Percentiles rank a stretch among this genome's conserved stretches.
Evolutionary conservation across 2,797 vertebrate species (phyloP).

Genomic region (Esox lucius): DNA sequence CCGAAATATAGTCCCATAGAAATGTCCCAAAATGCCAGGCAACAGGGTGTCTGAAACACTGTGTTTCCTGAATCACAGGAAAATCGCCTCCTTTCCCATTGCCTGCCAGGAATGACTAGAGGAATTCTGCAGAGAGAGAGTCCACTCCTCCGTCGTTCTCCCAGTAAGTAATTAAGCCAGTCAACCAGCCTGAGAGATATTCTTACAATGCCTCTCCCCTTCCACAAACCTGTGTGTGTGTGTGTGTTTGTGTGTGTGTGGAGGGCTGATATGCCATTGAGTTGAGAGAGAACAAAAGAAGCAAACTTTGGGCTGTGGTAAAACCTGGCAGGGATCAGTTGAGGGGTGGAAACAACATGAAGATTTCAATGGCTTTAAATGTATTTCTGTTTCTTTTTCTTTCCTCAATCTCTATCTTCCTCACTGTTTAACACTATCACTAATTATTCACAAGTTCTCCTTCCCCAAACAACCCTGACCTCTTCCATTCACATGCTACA

Average conservation of each 20-base stretch:
- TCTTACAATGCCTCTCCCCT: slow-evolving; percentile 24
- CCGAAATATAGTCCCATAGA: slow-evolving; percentile 37
- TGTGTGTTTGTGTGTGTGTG: slow-evolving; percentile 26
- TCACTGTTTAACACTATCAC: neutral
- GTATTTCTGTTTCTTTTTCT: neutral
- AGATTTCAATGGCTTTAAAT: slow-evolving; percentile 5
- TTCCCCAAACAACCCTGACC: neutral
- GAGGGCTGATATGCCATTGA: slow-evolving; percentile 53
- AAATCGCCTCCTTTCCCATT: slow-evolving; percentile 59
- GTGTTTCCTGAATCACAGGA: slow-evolving; percentile 65
- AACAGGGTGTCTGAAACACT: slow-evolving; percentile 62
- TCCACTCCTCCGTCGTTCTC: slow-evolving; percentile 4
- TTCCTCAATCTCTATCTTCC: slow-evolving; percentile 2
- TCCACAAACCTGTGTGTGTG: neutral
- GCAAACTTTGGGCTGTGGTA: slow-evolving; percentile 67
- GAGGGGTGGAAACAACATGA: slow-evolving; percentile 36
- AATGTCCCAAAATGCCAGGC: slow-evolving; percentile 65
- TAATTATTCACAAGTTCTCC: neutral
- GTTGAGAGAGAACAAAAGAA: slow-evolving; percentile 57
- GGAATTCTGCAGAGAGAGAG: slow-evolving; percentile 42
- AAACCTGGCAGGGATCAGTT: slow-evolving; percentile 77
- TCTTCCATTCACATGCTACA: too few relatives aligned
- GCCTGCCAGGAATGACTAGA: slow-evolving; percentile 35
- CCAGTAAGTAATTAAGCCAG: slow-evolving; percentile 19
- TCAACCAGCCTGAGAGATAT: slow-evolving; percentile 2